These are phyloP conservation scores for Linnaemya vulpina DNA, from an alignment of 2,888 invertebrate genomes.

Conservation along the genomic window DNA sequence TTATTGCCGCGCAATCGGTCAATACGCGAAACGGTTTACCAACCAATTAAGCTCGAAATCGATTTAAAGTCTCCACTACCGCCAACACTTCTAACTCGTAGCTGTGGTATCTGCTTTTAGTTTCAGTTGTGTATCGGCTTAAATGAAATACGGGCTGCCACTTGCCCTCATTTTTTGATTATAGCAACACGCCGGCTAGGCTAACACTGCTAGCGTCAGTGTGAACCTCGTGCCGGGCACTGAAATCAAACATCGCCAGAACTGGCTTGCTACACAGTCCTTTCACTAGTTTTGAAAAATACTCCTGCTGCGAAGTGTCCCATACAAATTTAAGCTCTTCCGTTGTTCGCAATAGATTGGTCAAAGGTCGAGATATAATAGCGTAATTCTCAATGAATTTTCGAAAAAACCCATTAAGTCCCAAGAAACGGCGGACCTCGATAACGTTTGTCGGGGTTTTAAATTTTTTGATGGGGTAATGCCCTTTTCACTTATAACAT, in stretches of 20 bases:
- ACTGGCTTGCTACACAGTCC: conserved; percentile 52
- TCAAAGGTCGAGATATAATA: conserved; percentile 47
- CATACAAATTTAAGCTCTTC: conserved; percentile 14
- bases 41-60: conserved; percentile 69
- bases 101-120: conserved; percentile 64
- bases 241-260: conserved; percentile 52
- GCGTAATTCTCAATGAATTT: conserved; percentile 67
- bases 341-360: conserved; percentile 14
- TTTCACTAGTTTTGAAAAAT: conserved; percentile 46
- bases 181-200: conserved; percentile 70
- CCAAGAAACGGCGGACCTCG: conserved; percentile 65
- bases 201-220: too few relatives aligned
- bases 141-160: conserved; percentile 71
- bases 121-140: conserved; percentile 65
- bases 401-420: conserved; percentile 68
- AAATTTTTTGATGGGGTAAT: conserved; percentile 38
- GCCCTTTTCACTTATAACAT: too few relatives aligned
- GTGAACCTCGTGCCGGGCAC: conserved; percentile 67
- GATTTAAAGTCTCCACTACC: conserved; percentile 64
- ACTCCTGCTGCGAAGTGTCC: neutral
- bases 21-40: too few relatives aligned
- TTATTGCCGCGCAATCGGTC: too few relatives aligned
- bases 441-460: conserved; percentile 47
- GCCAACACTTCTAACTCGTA: conserved; percentile 69
- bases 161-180: conserved; percentile 48